Conservation (phyloP, 2,888 invertebrate genomes). For the Chelonus formosanus region DNA sequence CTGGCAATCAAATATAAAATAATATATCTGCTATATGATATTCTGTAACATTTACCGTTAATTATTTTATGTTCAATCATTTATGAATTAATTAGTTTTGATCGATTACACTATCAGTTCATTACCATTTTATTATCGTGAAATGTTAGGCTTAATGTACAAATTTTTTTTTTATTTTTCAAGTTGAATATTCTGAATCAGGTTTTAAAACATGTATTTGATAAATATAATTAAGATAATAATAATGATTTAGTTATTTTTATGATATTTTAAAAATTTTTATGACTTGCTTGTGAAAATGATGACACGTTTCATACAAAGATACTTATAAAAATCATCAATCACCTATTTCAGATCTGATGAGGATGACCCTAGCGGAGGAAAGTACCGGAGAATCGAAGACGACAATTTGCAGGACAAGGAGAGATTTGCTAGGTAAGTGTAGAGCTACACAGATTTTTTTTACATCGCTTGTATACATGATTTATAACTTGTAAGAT, state of each 20-base stretch:
- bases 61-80: no score
- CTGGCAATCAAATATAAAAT: no score
- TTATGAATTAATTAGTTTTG: no score
- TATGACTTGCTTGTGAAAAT: neutral
- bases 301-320: neutral
- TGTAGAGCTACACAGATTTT: constrained; percentile 47
- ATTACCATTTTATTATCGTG: no score
- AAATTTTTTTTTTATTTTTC: no score
- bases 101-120: no score
- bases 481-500: constrained; percentile 1
- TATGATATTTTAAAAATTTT: neutral
- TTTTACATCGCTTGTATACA: constrained; percentile 2
- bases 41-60: no score
- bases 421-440: constrained; percentile 93
- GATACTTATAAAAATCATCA: constrained; percentile 6
- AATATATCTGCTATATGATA: no score
- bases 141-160: no score
- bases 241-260: constrained; percentile 5
- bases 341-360: constrained; percentile 73
- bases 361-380: constrained; percentile 86
- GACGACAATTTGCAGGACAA: constrained; percentile 96
- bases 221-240: neutral
- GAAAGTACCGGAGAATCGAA: constrained; percentile 88
- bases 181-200: no score
- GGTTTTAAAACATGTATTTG: neutral